A percentile compares a stretch with the other conserved stretches of the same genome.
Evolutionary conservation across 1,140 invertebrate genomes (phyloP).

Genomic region (Conus ventricosus): DNA sequence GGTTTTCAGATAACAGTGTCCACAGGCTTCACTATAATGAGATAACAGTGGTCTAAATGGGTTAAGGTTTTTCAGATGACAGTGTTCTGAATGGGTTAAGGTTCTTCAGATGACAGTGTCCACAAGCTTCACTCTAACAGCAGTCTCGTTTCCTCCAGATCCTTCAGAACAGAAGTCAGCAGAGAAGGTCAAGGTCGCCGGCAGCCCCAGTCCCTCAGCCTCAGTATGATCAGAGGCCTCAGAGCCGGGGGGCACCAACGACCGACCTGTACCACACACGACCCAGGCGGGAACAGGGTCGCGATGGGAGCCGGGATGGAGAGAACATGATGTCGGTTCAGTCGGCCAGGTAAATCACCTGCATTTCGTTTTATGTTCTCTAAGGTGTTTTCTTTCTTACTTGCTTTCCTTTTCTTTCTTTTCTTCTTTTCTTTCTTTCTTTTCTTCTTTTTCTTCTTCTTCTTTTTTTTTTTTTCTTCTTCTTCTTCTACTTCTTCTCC

Average conservation of each 20-base stretch:
- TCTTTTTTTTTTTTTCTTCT: background rate
- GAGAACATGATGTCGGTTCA: background rate
- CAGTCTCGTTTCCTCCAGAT: background rate
- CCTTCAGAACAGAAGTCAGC: background rate
- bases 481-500: background rate
- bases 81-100: too few relatives aligned
- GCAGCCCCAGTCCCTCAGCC: background rate
- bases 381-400: too few relatives aligned
- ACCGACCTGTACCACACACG: conserved; percentile 39
- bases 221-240: conserved; percentile 8
- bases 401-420: too few relatives aligned
- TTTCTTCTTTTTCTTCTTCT: background rate
- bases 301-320: background rate
- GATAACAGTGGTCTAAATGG: too few relatives aligned
- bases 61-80: too few relatives aligned
- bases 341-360: conserved; percentile 7
- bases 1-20: too few relatives aligned
- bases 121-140: too few relatives aligned
- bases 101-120: too few relatives aligned
- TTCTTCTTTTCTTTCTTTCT: too few relatives aligned
- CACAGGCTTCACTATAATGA: too few relatives aligned
- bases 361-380: background rate
- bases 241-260: conserved; percentile 43
- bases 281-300: background rate
- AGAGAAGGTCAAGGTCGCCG: background rate